phyloP scores from a whole-genome alignment of 2,888 invertebrate genomes.

The Rhamphomyia laevipes region DNA sequence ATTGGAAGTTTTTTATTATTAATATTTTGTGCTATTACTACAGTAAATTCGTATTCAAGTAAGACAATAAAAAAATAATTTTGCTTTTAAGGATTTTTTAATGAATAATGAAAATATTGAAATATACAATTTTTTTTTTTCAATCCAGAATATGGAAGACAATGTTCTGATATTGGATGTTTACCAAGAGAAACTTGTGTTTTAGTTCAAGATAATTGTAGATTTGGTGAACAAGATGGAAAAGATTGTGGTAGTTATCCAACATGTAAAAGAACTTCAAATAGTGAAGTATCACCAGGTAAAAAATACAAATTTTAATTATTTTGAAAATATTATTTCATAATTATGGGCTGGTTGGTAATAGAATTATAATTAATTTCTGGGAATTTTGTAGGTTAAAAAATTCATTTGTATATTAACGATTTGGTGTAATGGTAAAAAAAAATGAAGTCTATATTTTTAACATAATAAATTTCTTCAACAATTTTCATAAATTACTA shows the following conservation, averaged over 20 bases:
- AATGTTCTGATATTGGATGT: constrained; percentile 69
- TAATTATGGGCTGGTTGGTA: too few relatives aligned
- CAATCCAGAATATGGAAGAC: constrained; percentile 60
- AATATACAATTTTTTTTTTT: too few relatives aligned
- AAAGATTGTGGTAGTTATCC: constrained; percentile 55
- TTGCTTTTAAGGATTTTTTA: too few relatives aligned
- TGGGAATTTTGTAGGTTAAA: too few relatives aligned
- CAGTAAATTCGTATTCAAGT: neutral
- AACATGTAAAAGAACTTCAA: constrained; percentile 46
- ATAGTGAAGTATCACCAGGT: neutral
- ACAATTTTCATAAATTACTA: too few relatives aligned
- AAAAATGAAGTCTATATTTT: too few relatives aligned
- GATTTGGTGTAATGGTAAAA: too few relatives aligned
- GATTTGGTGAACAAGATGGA: constrained; percentile 43
- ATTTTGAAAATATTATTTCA: too few relatives aligned
- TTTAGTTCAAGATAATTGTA: constrained; percentile 53
- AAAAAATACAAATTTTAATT: neutral
- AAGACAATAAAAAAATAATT: neutral
- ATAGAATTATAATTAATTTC: too few relatives aligned
- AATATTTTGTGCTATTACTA: neutral
- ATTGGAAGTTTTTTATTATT: neutral
- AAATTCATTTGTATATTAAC: too few relatives aligned
- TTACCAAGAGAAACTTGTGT: constrained; percentile 58
- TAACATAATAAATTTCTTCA: too few relatives aligned
- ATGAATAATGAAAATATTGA: too few relatives aligned